phyloP scores from a whole-genome alignment of 1,140 invertebrate species.

The Heliconius eleuchia region DNA sequence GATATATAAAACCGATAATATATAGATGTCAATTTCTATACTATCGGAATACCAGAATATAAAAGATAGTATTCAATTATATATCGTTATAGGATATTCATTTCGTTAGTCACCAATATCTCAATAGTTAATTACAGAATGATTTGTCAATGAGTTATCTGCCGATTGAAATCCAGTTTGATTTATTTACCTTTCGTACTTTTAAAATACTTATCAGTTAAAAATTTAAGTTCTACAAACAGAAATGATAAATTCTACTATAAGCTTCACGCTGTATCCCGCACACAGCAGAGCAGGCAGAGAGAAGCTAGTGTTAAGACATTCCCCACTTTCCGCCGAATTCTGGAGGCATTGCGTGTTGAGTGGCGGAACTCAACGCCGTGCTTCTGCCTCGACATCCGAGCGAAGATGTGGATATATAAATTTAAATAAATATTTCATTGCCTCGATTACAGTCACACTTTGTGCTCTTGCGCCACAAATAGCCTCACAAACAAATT shows the following conservation, averaged over 20 bases:
- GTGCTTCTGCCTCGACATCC: no score
- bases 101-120: background rate
- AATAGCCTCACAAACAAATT: no score
- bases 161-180: background rate
- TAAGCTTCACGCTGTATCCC: background rate
- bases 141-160: background rate
- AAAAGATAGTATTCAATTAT: background rate
- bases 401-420: no score
- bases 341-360: no score
- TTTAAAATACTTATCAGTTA: no score
- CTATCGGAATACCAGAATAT: background rate
- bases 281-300: no score
- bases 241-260: background rate
- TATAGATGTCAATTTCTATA: constrained; percentile 5
- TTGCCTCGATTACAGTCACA: no score
- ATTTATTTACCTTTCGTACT: background rate
- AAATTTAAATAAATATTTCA: no score
- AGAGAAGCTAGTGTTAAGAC: no score
- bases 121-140: background rate
- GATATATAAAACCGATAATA: constrained; percentile 26
- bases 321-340: no score
- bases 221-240: background rate
- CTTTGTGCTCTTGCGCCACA: no score
- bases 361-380: no score
- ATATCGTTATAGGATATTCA: background rate